These are phyloP conservation scores for Dyspetes luteomarginatus DNA, from an alignment of 2,888 invertebrate genomes.

Conservation along the genomic window DNA sequence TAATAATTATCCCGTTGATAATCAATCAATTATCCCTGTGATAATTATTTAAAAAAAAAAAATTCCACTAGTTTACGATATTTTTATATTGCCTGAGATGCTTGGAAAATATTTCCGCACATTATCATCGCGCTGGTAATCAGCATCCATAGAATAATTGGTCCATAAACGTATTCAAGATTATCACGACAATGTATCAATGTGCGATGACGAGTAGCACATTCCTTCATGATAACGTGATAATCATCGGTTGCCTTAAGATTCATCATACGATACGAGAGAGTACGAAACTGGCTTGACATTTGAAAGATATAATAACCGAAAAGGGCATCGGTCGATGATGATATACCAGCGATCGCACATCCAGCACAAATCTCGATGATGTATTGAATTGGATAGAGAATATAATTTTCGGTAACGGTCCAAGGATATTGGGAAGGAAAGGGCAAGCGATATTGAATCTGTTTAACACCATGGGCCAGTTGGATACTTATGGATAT, in stretches of 20 bases:
- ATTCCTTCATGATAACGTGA: conserved; percentile 50
- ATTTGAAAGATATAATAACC: conserved; percentile 71
- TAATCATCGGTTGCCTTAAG: conserved; percentile 40
- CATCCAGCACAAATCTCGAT: conserved; percentile 57
- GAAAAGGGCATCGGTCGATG: conserved; percentile 70
- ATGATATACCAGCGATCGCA: conserved; percentile 59
- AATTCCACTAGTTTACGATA: no score
- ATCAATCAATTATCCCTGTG: no score
- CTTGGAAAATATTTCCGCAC: conserved; percentile 72
- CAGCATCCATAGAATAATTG: conserved; percentile 68
- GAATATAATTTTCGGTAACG: conserved; percentile 25
- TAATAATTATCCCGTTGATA: no score
- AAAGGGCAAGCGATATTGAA: conserved; percentile 61
- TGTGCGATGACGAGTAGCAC: conserved; percentile 60
- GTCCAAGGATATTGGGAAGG: conserved; percentile 69
- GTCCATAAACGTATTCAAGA: conserved; percentile 69
- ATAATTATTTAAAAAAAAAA: no score
- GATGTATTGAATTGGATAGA: conserved; percentile 65
- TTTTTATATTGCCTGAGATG: conserved; percentile 58
- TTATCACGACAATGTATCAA: conserved; percentile 64
- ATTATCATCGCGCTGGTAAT: conserved; percentile 69
- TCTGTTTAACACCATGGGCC: conserved; percentile 35
- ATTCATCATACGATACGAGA: conserved; percentile 55
- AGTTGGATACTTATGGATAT: conserved; percentile 60
- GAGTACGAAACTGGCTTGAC: conserved; percentile 67